Conservation (phyloP, 2,113 vertebrate species). For the Marcusenius ussheri region DNA sequence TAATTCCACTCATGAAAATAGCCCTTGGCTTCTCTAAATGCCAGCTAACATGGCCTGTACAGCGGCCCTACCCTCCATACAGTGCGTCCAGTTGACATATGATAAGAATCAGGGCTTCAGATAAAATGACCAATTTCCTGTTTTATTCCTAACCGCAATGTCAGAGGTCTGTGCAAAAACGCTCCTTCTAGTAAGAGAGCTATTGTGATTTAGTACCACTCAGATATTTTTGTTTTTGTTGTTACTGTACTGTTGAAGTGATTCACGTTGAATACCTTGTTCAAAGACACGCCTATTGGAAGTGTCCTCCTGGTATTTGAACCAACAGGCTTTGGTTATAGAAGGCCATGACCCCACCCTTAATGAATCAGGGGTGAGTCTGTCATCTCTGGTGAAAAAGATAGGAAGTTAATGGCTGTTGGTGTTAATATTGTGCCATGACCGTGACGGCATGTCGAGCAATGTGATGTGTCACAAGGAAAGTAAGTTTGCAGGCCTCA, state of each 20-base stretch:
- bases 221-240: neutral
- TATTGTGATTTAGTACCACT: neutral
- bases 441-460: too few species aligned
- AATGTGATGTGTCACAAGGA: neutral
- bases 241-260: neutral
- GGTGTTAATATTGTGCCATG: neutral
- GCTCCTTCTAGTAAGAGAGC: neutral
- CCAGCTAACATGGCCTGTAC: neutral
- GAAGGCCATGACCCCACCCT: neutral
- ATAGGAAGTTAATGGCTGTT: neutral
- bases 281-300: neutral
- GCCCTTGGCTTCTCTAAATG: neutral
- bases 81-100: neutral
- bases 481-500: neutral
- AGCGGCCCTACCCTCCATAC: neutral
- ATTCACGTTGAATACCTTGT: neutral
- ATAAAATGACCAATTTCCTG: conserved; percentile 8
- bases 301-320: neutral
- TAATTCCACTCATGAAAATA: neutral
- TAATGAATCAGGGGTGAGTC: neutral
- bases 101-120: neutral
- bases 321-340: neutral
- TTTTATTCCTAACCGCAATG: neutral
- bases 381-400: neutral
- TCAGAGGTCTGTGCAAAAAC: neutral